Conservation (phyloP, 2,888 invertebrate species). For the Stenodera caucasica region DNA sequence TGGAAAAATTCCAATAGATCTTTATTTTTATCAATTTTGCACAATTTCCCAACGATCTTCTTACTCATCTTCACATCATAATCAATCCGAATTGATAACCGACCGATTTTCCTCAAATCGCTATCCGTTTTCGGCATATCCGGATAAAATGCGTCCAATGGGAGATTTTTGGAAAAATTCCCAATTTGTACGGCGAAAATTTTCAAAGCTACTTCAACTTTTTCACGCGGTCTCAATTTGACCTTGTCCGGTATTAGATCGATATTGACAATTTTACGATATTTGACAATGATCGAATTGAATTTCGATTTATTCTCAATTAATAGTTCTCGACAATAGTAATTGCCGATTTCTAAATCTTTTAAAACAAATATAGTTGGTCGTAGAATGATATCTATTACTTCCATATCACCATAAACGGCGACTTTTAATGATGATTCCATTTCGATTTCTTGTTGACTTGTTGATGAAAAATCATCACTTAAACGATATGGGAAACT, state of each 20-base stretch:
- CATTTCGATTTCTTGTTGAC: background rate
- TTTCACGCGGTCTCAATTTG: constrained; percentile 30
- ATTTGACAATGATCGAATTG: constrained; percentile 39
- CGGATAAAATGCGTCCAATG: constrained; percentile 40
- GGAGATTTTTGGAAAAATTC: constrained; percentile 28
- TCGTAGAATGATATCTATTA: constrained; percentile 55
- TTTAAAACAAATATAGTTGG: constrained; percentile 59
- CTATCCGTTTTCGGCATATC: constrained; percentile 14
- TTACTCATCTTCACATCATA: constrained; percentile 19
- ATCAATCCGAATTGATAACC: background rate
- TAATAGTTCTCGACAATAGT: constrained; percentile 34
- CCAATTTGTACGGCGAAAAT: constrained; percentile 41
- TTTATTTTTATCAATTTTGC: background rate
- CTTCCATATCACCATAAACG: constrained; percentile 62
- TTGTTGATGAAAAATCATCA: background rate
- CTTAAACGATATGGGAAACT: background rate
- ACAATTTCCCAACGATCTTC: constrained; percentile 14
- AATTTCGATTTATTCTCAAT: constrained; percentile 38
- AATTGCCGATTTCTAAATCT: constrained; percentile 53
- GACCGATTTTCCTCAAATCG: constrained; percentile 12
- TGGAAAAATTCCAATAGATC: constrained; percentile 43
- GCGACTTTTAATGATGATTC: constrained; percentile 42
- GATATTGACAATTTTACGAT: constrained; percentile 44
- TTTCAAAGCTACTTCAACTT: constrained; percentile 32
- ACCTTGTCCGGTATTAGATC: constrained; percentile 35